phyloP scores from a whole-genome alignment of 2,113 vertebrate species.

The Zosterops japonicus region DNA sequence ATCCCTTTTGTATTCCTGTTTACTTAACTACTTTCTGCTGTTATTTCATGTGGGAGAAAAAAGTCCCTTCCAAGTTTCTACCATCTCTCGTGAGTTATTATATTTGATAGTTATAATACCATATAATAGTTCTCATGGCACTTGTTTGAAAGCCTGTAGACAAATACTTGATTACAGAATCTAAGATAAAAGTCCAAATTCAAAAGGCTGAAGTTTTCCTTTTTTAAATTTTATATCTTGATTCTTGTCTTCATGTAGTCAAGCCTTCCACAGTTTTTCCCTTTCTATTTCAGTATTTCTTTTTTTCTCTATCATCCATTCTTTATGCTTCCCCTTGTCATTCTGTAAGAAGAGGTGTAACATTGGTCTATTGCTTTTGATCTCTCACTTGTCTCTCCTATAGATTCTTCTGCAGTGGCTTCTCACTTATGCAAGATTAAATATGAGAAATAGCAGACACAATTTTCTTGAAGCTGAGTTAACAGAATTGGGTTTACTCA shows the following conservation, averaged over 20 bases:
- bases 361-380: neutral
- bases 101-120: neutral
- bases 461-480: neutral
- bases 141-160: neutral
- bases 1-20: neutral
- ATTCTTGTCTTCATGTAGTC: neutral
- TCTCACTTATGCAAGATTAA: neutral
- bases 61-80: neutral
- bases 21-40: neutral
- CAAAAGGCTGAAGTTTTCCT: neutral
- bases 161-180: neutral
- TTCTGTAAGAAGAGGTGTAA: neutral
- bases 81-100: neutral
- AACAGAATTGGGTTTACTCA: neutral
- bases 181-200: neutral
- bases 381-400: neutral
- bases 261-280: neutral
- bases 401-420: neutral
- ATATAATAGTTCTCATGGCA: neutral
- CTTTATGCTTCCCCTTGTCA: neutral
- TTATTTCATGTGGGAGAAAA: neutral
- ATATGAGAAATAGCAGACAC: neutral
- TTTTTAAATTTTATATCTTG: neutral
- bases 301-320: neutral
- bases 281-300: neutral